phyloP scores from a whole-genome alignment of 2,797 vertebrate species.

The Pseudopleuronectes americanus region DNA sequence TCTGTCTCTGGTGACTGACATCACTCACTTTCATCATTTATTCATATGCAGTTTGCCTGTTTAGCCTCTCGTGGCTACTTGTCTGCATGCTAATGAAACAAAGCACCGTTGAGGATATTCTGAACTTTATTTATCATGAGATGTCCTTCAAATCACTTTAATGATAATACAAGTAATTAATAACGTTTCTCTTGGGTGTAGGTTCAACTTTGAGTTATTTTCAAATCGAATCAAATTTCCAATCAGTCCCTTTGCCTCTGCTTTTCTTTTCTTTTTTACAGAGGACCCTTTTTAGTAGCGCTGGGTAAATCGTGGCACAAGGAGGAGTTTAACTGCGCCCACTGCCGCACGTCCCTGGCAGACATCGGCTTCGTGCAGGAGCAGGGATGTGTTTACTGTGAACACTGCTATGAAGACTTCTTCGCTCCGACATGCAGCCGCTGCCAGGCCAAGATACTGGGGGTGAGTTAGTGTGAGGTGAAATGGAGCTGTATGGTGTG shows the following conservation, averaged over 20 bases:
- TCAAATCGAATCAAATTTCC: background rate
- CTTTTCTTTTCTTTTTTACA: slow-evolving; percentile 54
- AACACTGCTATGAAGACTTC: slow-evolving; percentile 96
- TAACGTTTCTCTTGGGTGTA: too few species aligned
- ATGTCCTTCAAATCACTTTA: too few species aligned
- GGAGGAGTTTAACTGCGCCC: slow-evolving; percentile 96
- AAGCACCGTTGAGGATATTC: too few species aligned
- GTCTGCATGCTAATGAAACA: too few species aligned
- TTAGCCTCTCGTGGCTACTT: too few species aligned
- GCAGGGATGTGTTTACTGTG: slow-evolving; percentile 91
- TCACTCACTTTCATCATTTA: too few species aligned
- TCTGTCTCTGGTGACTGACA: too few species aligned
- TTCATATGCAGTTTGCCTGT: too few species aligned
- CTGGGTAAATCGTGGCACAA: slow-evolving; percentile 98
- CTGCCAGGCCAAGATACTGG: slow-evolving; percentile 95
- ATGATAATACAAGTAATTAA: too few species aligned
- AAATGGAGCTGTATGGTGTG: background rate
- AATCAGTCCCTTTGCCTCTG: fast-evolving
- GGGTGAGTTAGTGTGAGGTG: slow-evolving; percentile 83
- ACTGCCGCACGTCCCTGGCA: slow-evolving; percentile 92
- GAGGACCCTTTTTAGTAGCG: slow-evolving; percentile 96
- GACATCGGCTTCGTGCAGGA: slow-evolving; percentile 97
- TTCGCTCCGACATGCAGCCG: slow-evolving; percentile 94
- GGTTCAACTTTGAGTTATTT: too few species aligned
- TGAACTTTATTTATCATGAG: too few species aligned